Evolutionary conservation across 30 jellyfish, hydroid and myxozoan genomes (phyloP), one percentile per base, ranked within the genome.

Genomic region (Catostylus mosaicus): DNA sequence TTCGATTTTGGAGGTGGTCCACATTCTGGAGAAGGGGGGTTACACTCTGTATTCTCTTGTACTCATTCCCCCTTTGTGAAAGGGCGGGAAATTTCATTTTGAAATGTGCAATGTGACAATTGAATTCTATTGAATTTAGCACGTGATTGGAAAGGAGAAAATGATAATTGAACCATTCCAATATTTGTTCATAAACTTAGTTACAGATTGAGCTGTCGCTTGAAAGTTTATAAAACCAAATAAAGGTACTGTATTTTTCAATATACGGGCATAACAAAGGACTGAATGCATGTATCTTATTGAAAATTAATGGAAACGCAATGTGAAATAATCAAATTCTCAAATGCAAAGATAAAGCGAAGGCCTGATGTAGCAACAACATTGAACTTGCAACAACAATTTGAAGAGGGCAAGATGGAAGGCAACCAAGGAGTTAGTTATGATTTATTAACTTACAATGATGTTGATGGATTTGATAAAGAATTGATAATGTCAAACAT

Each of bases 81-180:
- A 32, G 27, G 75, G 88, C 88, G 88, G 88, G 88, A 76, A 59
- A 76, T 57, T 76, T 37, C 69, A 59, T 36, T 56, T 76, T 40
- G 52, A 76, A 57, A 38, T 54, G 68, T 26, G 62, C 88, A 76
- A 29, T 29, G 78, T 54, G 51, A 34, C 30, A 10, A 6, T 18
- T 35, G 30, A 76, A 22, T 56, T 51, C 43, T 31, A 34, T 27
- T 51, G 72, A 22, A 27, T 7, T 30, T 23, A 24, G 23, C 32
- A 54, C 9, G 7, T 34, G 30, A 34, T 20, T 1, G 1, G 78
- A 19, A 0, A 36, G 77, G 86, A 76, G 88, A 76, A 76, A 76
- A 37, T 76, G 26, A 10, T 4, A 0, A 26, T 35, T 76, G 88
- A 76, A 45, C 84, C n/a, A n/a, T n/a, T n/a, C n/a, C n/a, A n/a